Evolutionary conservation across 2,113 vertebrate species (phyloP).

Genomic region (Phrynosoma blainvillii): DNA sequence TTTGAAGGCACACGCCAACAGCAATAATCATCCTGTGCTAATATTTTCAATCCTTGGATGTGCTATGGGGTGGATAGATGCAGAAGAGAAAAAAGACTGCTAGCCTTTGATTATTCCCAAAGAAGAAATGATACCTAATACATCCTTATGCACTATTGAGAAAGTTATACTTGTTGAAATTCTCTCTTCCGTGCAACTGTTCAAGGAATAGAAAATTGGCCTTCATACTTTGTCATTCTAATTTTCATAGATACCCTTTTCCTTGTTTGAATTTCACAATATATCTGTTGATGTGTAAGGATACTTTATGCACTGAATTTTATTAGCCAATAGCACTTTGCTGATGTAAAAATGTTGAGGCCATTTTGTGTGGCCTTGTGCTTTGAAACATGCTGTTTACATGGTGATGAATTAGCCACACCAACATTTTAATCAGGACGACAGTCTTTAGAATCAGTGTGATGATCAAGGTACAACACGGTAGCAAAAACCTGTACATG

Average conservation of each 20-base stretch:
- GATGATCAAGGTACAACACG: background rate
- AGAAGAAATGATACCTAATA: accelerated
- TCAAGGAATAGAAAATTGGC: background rate
- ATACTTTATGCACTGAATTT: accelerated
- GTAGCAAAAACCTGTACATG: background rate
- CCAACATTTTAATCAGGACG: background rate
- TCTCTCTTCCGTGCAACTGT: background rate
- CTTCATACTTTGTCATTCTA: background rate
- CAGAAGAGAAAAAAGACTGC: background rate
- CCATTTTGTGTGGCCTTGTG: background rate
- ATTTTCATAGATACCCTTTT: background rate
- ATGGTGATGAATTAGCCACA: background rate
- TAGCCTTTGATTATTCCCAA: accelerated
- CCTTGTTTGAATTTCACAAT: accelerated
- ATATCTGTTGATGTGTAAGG: background rate
- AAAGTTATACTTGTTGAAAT: background rate
- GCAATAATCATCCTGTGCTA: no score
- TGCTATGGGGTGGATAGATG: background rate
- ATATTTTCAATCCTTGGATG: no score
- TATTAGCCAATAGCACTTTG: background rate
- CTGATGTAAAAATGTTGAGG: background rate
- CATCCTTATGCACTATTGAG: background rate
- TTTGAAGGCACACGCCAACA: no score
- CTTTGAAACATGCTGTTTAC: accelerated
- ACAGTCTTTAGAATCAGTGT: background rate